A percentile compares a stretch with the other conserved stretches of the same genome.
Evolutionary conservation across 2,113 vertebrate genomes (phyloP).

Genomic region (Thamnaconus septentrionalis): DNA sequence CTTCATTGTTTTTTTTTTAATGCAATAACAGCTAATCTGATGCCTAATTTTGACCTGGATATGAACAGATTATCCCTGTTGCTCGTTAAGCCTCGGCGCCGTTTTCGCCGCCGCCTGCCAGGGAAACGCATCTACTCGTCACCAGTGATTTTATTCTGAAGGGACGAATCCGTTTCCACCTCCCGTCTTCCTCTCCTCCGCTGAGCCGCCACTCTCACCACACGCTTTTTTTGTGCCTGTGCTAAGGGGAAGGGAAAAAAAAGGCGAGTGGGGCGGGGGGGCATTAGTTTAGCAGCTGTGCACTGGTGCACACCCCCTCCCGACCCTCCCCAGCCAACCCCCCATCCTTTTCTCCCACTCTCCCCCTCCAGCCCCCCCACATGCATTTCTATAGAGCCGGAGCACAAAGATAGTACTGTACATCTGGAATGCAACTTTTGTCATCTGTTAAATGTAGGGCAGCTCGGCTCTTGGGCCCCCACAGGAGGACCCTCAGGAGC

Average conservation of each 20-base stretch:
- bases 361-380: conserved; percentile 40
- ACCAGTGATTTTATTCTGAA: conserved; percentile 25
- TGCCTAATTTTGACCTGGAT: conserved; percentile 47
- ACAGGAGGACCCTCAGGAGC: conserved; percentile 22
- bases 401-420: conserved; percentile 80
- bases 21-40: conserved; percentile 54
- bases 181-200: conserved; percentile 41
- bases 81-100: conserved; percentile 30
- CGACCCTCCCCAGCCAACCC: conserved; percentile 42
- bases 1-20: conserved; percentile 41
- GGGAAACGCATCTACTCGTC: background rate
- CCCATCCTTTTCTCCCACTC: conserved; percentile 18
- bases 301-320: conserved; percentile 55
- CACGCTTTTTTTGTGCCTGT: conserved; percentile 44
- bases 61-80: conserved; percentile 38
- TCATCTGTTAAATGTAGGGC: conserved; percentile 78
- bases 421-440: conserved; percentile 81
- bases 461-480: conserved; percentile 51
- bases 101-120: background rate
- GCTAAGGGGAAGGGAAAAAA: conserved; percentile 30
- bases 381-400: conserved; percentile 75
- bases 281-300: conserved; percentile 79
- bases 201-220: conserved; percentile 35
- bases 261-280: conserved; percentile 10
- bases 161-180: conserved; percentile 38